These are phyloP conservation scores for Hetaerina titia DNA, from an alignment of 2,888 invertebrate species.

Conservation along the genomic window DNA sequence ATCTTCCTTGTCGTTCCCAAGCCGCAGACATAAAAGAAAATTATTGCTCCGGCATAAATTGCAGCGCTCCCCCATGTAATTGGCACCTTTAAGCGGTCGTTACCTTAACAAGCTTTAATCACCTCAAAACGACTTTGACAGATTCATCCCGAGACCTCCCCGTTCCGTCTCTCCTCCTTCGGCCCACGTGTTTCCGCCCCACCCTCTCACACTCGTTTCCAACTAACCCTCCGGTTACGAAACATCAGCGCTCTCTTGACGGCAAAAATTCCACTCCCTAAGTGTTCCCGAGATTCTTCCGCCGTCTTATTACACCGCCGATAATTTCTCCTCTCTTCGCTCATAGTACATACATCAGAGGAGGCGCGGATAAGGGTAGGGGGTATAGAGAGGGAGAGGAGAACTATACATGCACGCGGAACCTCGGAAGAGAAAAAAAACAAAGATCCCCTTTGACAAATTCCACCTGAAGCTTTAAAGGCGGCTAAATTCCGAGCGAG, in stretches of 20 bases:
- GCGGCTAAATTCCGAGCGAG: not conserved
- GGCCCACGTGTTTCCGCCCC: not conserved
- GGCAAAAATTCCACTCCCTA: not conserved
- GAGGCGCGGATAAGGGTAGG: too few species aligned
- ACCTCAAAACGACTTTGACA: slow-evolving; percentile 23
- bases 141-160: not conserved
- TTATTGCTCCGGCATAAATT: slow-evolving; percentile 28
- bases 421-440: not conserved
- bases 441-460: slow-evolving; percentile 31
- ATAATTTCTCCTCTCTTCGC: not conserved
- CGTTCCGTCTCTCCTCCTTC: not conserved
- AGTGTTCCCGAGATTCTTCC: not conserved
- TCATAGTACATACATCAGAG: not conserved
- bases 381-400: not conserved
- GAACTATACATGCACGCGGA: not conserved
- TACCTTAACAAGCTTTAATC: slow-evolving; percentile 19
- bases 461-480: slow-evolving; percentile 12
- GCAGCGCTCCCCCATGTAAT: not conserved
- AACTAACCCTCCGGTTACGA: not conserved
- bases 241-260: not conserved
- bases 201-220: not conserved
- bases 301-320: not conserved
- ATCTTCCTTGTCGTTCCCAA: not conserved
- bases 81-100: slow-evolving; percentile 21
- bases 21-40: not conserved